Conservation (phyloP, 2,113 vertebrate genomes). For the Polypterus bichir region DNA sequence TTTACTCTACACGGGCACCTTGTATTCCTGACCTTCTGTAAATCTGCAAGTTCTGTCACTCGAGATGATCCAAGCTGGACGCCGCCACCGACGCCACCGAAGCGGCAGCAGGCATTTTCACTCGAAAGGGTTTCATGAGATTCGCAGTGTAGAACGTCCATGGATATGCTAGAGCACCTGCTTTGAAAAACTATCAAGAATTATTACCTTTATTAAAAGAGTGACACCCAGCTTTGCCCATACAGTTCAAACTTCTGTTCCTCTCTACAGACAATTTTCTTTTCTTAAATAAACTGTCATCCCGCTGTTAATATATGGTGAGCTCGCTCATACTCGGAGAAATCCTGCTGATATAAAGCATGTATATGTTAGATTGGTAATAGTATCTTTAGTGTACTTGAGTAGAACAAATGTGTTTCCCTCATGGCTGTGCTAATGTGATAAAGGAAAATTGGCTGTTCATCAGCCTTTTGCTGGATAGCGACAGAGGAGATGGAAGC, state of each 20-base stretch:
- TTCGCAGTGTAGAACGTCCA: slow-evolving; percentile 47
- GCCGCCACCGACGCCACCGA: no score
- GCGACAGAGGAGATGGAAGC: slow-evolving; percentile 62
- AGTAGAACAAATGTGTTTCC: slow-evolving; percentile 99
- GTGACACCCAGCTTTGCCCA: slow-evolving; percentile 79
- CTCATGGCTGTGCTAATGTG: slow-evolving; percentile 93
- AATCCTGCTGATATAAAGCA: slow-evolving; percentile 98
- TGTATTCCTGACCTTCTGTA: no score
- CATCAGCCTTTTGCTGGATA: slow-evolving; percentile 79
- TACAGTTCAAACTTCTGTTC: slow-evolving; percentile 76
- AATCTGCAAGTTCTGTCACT: no score
- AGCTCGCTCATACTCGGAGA: slow-evolving; percentile 75
- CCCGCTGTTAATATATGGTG: slow-evolving; percentile 98
- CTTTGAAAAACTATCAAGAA: slow-evolving; percentile 65
- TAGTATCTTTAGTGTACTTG: slow-evolving; percentile 99
- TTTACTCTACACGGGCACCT: no score
- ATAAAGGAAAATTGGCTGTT: slow-evolving; percentile 98
- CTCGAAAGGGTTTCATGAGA: no score
- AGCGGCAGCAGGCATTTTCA: no score
- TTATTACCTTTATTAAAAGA: slow-evolving; percentile 94
- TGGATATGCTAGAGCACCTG: slow-evolving; percentile 59
- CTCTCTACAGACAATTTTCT: slow-evolving; percentile 98
- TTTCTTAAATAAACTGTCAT: slow-evolving; percentile 99
- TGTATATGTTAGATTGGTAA: slow-evolving; percentile 99
- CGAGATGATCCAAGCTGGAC: no score